These are phyloP conservation scores for Labia minor DNA, from an alignment of 2,888 invertebrate genomes.

Conservation along the genomic window DNA sequence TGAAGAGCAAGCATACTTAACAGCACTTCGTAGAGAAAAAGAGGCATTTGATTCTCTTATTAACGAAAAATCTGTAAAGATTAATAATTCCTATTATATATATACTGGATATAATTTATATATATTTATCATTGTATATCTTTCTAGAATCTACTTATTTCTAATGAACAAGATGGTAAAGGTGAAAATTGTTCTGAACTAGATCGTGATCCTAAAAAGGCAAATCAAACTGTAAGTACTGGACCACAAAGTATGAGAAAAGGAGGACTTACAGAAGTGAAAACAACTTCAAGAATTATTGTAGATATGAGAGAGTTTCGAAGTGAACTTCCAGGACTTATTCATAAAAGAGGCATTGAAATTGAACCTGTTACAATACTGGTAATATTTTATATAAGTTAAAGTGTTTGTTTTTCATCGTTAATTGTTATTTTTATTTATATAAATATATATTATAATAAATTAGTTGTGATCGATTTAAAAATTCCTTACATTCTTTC, in stretches of 20 bases:
- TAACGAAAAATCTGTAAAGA: slow-evolving; percentile 74
- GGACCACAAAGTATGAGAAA: slow-evolving; percentile 47
- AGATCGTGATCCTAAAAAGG: slow-evolving; percentile 34
- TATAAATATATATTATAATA: not conserved
- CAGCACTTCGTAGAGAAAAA: slow-evolving; percentile 81
- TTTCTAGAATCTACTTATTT: slow-evolving; percentile 69
- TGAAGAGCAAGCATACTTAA: slow-evolving; percentile 93
- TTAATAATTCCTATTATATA: slow-evolving; percentile 16
- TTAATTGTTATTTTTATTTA: not conserved
- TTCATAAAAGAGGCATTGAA: slow-evolving; percentile 86
- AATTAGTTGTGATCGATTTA: not conserved
- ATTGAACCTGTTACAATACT: slow-evolving; percentile 80
- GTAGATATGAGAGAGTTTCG: slow-evolving; percentile 98
- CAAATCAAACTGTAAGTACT: slow-evolving; percentile 32
- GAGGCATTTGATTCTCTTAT: slow-evolving; percentile 88
- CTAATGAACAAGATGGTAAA: slow-evolving; percentile 80
- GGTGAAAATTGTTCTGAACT: slow-evolving; percentile 48
- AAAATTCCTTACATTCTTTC: slow-evolving; percentile 16
- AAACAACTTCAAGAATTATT: slow-evolving; percentile 50
- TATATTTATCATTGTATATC: slow-evolving; percentile 17
- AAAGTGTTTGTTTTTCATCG: not conserved
- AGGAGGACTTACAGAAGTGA: slow-evolving; percentile 42
- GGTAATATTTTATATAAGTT: slow-evolving; percentile 38
- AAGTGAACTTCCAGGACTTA: slow-evolving; percentile 85
- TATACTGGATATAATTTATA: not conserved